Percentiles rank a stretch among this genome's conserved stretches.
phyloP scores from a whole-genome alignment of 35 echinoderm and acorn worm genomes.

The Apostichopus parvimensis region DNA sequence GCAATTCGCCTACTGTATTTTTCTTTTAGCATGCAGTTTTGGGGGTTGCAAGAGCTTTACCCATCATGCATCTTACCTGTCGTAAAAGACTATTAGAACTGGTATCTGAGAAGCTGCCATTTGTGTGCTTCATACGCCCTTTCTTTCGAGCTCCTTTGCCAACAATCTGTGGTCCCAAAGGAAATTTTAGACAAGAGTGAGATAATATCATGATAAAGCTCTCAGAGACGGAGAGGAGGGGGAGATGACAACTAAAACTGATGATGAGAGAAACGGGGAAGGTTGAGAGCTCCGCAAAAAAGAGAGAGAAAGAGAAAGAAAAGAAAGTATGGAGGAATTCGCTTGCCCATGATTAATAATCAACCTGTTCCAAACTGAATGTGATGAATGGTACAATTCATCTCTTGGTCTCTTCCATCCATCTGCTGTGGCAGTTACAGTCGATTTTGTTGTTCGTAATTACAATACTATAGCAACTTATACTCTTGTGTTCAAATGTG shows the following conservation, averaged over 20 bases:
- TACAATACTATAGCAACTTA: too few relatives aligned
- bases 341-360: neutral
- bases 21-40: neutral
- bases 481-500: too few relatives aligned
- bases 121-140: constrained; percentile 80
- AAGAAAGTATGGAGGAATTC: neutral
- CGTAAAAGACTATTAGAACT: constrained; percentile 96
- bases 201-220: constrained; percentile 9
- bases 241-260: neutral
- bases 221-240: neutral
- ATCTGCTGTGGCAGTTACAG: too few relatives aligned
- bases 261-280: neutral
- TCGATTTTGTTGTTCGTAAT: too few relatives aligned
- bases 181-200: constrained; percentile 43
- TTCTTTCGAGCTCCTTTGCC: constrained; percentile 92
- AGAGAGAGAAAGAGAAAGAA: neutral
- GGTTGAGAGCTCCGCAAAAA: neutral
- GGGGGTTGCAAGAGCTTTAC: neutral
- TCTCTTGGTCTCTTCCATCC: too few relatives aligned
- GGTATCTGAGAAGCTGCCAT: constrained; percentile 98
- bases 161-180: constrained; percentile 51
- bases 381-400: too few relatives aligned
- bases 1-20: neutral
- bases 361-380: neutral
- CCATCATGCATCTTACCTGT: constrained; percentile 84